Evolutionary conservation across 2,888 invertebrate species (phyloP), one percentile per base, ranked within the genome.

Genomic region (Pterostichus niger): DNA sequence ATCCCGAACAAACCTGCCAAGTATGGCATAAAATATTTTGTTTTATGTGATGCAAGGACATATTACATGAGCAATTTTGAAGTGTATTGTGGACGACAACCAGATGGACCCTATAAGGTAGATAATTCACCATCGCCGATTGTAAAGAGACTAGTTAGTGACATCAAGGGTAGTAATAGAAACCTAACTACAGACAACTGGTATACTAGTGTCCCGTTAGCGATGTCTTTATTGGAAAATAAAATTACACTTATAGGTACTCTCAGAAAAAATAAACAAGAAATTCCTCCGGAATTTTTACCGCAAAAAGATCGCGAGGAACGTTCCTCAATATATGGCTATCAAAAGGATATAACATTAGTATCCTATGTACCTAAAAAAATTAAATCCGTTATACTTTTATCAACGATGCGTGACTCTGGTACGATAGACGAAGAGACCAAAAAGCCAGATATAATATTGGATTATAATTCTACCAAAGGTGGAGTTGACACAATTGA

Each of bases 181-280:
- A 86, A 86, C 61, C 80, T 86, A 13, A 86, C 85, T 4, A 75
- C 83, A 17, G 85, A 86, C 73, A 85, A 85, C 80, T 86, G 85
- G 84, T 86, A 84, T 54, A 85, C 82, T 3, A 77, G 56, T 61
- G 44, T 84, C 7, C 6, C 11, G 5, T 40, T 71, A 6, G 40
- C 4, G 11, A 17, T 49, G 49, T n/a, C 11, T n/a, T 49, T 49
- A n/a, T 13, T 64, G n/a, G n/a, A n/a, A n/a, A n/a, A n/a, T n/a
- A n/a, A n/a, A n/a, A n/a, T n/a, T n/a, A n/a, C n/a, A n/a, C n/a
- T n/a, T n/a, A n/a, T n/a, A n/a, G n/a, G n/a, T n/a, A n/a, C n/a
- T n/a, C n/a, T n/a, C n/a, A n/a, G n/a, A n/a, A n/a, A n/a, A n/a
- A n/a, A n/a, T n/a, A n/a, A n/a, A n/a, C n/a, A n/a, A n/a, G n/a